Base-by-base conservation (phyloP, 2,797 vertebrate species). In the Danio tinwini region DNA sequence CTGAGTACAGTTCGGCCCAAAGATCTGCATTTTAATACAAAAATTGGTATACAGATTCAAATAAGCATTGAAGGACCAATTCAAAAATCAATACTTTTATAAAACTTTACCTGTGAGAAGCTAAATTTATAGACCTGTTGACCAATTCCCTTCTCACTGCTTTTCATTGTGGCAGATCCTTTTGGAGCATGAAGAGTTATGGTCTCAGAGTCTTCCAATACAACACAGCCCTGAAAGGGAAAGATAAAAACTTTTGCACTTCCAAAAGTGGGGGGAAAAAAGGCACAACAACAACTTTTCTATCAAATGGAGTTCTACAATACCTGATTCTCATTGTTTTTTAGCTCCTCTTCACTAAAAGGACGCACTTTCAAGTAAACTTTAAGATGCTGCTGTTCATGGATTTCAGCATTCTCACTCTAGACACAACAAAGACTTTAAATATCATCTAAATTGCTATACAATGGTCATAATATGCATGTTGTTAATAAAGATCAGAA, bases 321-420 rank as follows among this genome's bases (percentile, higher is more conserved):
- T 87, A 97, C 96, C 95, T 96, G 95, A 80, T 94, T 90, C 82
- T 97, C 94, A 0, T 88, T 80, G 79, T 84, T 91, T 76, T 86
- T 86, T 53, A 94, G 88, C n/a, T 98, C 95, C n/a, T 93, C 90
- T 75, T 92, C 76, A 19, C 94, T 95, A 82, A 96, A 96, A 0
- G 96, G 96, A 0, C 95, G 87, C 42, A 97, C 90, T 88, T 96
- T 83, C 85, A 98, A 89, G 83, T 95, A 97, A 42, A 97, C 96
- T 40, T 90, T 93, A 89, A 98, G 88, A 39, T 93, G 93, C 59
- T 92, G 94, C 59, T 91, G 85, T 49, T 86, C 92, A n/a, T 85
- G 44, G 14, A 19, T 67, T 6, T 73, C 76, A 3, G 74, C 13
- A 0, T 14, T 42, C 7, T 91, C 89, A 62, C 49, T 69, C 93